phyloP scores from a whole-genome alignment of 2,113 vertebrate genomes.

The Sylvietta virens region DNA sequence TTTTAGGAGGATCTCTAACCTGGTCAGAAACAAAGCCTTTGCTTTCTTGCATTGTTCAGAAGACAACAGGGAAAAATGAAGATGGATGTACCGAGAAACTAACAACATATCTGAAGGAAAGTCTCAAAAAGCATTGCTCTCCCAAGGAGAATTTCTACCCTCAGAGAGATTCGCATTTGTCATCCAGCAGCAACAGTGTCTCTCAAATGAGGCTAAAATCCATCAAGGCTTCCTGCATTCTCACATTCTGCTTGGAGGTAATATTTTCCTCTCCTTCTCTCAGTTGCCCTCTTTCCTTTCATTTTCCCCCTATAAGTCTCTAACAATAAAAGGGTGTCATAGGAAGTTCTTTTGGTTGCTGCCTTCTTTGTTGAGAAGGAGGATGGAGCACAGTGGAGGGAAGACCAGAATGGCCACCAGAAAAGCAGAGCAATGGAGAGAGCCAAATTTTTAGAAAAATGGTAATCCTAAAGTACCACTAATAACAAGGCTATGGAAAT shows the following conservation, averaged over 20 bases:
- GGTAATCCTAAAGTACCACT: background rate
- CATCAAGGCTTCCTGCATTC: background rate
- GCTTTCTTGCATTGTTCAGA: background rate
- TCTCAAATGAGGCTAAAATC: background rate
- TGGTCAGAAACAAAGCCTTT: background rate
- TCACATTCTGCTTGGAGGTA: background rate
- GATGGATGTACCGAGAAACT: background rate
- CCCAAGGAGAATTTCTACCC: background rate
- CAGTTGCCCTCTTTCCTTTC: background rate
- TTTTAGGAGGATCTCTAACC: background rate
- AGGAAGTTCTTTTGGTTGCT: background rate
- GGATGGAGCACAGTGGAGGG: background rate
- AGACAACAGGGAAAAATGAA: background rate
- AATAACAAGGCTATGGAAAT: background rate
- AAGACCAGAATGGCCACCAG: background rate
- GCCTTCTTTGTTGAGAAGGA: background rate
- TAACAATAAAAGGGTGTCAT: background rate
- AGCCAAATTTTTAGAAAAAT: background rate
- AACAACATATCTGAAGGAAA: background rate
- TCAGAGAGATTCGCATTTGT: background rate
- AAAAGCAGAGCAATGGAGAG: background rate
- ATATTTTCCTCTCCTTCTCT: background rate
- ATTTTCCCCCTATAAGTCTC: background rate
- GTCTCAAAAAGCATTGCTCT: background rate
- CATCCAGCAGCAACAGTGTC: fast-evolving